Evolutionary conservation across 2,797 vertebrate species (phyloP).

Genomic region (Sarcophilus harrisii): DNA sequence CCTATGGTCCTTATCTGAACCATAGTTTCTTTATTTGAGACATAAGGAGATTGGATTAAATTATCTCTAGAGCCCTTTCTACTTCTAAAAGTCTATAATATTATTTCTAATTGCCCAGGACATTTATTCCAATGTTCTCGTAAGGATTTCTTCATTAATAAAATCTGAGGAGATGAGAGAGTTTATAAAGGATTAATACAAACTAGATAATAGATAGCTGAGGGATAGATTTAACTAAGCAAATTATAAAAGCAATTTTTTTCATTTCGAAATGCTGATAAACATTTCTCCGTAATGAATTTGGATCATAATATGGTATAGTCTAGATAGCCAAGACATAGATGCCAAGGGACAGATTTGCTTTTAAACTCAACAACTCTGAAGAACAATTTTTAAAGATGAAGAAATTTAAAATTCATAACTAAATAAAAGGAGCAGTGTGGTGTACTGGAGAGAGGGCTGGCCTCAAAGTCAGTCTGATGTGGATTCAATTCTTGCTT

Average conservation of each 20-base stretch:
- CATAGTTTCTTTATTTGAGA: constrained; percentile 21
- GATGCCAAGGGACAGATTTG: not conserved
- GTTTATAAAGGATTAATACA: constrained; percentile 4
- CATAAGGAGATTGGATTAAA: not conserved
- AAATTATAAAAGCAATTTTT: not conserved
- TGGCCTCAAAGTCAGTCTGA: not conserved
- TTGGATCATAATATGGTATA: not conserved
- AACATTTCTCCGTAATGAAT: not conserved
- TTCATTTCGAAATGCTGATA: not conserved
- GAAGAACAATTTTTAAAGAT: not conserved
- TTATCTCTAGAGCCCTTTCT: not conserved
- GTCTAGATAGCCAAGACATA: not conserved
- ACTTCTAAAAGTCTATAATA: not conserved
- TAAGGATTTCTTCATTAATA: not conserved
- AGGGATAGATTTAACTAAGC: not conserved
- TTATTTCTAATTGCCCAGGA: not conserved
- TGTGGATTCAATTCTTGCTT: not conserved
- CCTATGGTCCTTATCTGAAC: not conserved
- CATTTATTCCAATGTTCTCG: not conserved
- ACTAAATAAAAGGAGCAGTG: not conserved
- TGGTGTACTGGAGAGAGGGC: not conserved
- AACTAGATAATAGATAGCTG: not conserved
- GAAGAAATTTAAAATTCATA: not conserved
- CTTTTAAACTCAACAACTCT: not conserved
- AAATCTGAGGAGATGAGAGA: not conserved